Percentiles rank a stretch among this genome's conserved stretches.
Conservation (phyloP, 2,797 vertebrate species). For the Ambastaia sidthimunki region DNA sequence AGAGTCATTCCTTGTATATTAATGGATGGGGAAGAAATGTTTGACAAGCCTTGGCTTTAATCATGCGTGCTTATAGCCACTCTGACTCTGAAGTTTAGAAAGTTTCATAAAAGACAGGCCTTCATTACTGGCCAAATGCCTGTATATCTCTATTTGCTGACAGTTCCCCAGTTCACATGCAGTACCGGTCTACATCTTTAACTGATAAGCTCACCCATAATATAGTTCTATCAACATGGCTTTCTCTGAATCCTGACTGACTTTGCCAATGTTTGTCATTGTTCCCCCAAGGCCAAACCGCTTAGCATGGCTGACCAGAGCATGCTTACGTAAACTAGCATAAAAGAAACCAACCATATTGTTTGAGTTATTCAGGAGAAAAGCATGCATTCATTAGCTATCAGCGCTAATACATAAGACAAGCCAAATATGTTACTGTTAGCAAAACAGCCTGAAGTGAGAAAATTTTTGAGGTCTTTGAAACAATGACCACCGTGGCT, state of each 20-base stretch:
- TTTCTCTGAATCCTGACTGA: conserved; percentile 10
- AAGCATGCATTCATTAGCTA: conserved; percentile 44
- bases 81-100: neutral
- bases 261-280: conserved; percentile 22
- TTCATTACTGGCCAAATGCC: conserved; percentile 10
- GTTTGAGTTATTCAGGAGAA: conserved; percentile 24
- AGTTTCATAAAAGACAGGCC: conserved; percentile 8
- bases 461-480: conserved; percentile 23
- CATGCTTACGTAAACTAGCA: conserved; percentile 37
- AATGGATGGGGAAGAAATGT: conserved; percentile 23
- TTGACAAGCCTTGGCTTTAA: neutral
- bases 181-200: conserved; percentile 15
- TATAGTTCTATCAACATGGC: conserved; percentile 17
- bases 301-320: conserved; percentile 9
- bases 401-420: conserved; percentile 24
- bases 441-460: neutral
- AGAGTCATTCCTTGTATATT: conserved; percentile 39
- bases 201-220: conserved; percentile 26
- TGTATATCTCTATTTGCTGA: neutral
- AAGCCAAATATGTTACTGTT: conserved; percentile 12
- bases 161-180: conserved; percentile 1
- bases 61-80: neutral
- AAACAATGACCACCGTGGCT: neutral
- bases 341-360: conserved; percentile 18
- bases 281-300: conserved; percentile 12